phyloP scores from a whole-genome alignment of 2,888 invertebrate species.

The Sesia apiformis region DNA sequence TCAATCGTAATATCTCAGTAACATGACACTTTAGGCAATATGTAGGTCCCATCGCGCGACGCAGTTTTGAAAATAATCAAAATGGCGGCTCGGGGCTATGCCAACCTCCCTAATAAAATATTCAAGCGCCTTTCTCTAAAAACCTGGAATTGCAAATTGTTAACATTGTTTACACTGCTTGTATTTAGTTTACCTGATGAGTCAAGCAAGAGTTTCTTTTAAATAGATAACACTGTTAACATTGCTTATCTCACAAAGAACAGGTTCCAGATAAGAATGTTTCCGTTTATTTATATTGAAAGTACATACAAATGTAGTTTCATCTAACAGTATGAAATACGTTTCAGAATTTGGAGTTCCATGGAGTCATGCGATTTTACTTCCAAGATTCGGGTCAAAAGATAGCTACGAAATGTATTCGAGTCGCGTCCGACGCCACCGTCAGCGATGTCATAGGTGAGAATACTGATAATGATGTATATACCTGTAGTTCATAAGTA shows the following conservation, averaged over 20 bases:
- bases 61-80: too few relatives aligned
- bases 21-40: too few relatives aligned
- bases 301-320: neutral
- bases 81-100: too few relatives aligned
- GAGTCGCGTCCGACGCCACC: constrained; percentile 97
- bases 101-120: too few relatives aligned
- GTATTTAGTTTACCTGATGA: neutral
- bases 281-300: neutral
- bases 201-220: constrained; percentile 11
- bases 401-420: constrained; percentile 98
- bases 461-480: constrained; percentile 10
- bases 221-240: neutral
- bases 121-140: too few relatives aligned
- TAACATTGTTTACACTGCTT: neutral
- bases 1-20: too few relatives aligned
- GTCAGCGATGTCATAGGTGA: constrained; percentile 94
- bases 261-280: constrained; percentile 13
- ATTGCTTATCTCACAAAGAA: constrained; percentile 7
- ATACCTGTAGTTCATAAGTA: neutral
- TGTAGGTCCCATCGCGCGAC: too few relatives aligned
- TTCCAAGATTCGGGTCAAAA: constrained; percentile 99
- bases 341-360: constrained; percentile 95
- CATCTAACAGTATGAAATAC: neutral
- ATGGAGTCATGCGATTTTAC: constrained; percentile 99
- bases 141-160: too few relatives aligned